Evolutionary conservation across 2,113 vertebrate genomes (phyloP), one percentile per base, ranked within the genome.

Genomic region (Neogale vison): DNA sequence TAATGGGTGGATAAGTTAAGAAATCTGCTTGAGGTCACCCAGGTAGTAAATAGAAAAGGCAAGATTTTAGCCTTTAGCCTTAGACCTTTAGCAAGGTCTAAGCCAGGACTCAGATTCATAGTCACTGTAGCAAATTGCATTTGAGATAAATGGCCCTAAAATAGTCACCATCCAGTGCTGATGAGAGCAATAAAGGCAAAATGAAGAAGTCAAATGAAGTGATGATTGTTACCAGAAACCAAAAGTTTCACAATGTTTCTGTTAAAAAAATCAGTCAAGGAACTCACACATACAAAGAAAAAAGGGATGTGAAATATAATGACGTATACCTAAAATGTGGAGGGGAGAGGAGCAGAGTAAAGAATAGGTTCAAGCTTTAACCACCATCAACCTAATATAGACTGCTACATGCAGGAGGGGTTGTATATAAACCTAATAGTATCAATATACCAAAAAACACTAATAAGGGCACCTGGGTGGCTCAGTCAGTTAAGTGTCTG

Each of bases 1-100:
- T 95, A 88, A 93, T 95, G 69, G 80, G 61, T 80, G 59, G 61
- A 84, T 21, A 86, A 47, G 34, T n/a, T 88, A 88, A 93, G 65
- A 26, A 61, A 79, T 50, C 29, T 42, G 29, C 34, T 74, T 65
- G 72, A 79, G 72, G n/a, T 96, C 85, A 83, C 72, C 87, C 71
- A 50, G 47, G 47, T 39, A 34, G 79, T 12, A 45, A 63, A 8
- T 65, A 57, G 34, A 63, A 36, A 52, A 91, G 9, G 23, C 42
- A 45, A 31, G 10, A 63, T 63, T 84, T 81, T 69, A 88, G 92
- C 59, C 13, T 50, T 50, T 50, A 50, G 47, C 47, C 47, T 50
- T 50, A 50, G 47, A 50, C 47, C 47, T 50, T 50, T 50, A 90
- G 92, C 59, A 10, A 81, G 36, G 57, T 69, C 57, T 83, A 86